Percentiles rank a stretch among this genome's conserved stretches.
These are phyloP conservation scores for Sabatieria punctata DNA, from an alignment of 2,888 invertebrate genomes.

Conservation along the genomic window DNA sequence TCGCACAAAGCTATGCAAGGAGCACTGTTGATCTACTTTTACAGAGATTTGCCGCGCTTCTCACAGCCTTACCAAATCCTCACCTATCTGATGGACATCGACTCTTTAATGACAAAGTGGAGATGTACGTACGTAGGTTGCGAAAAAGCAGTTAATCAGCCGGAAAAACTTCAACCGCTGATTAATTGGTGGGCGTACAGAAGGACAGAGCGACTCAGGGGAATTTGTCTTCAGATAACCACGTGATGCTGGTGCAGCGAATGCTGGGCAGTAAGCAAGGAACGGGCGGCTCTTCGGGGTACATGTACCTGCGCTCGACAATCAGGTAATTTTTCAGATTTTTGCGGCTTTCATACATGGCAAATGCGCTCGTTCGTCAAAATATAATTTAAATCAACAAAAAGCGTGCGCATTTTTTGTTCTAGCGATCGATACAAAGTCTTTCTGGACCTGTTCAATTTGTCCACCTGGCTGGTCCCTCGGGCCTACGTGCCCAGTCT, in stretches of 20 bases:
- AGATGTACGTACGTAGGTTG: conserved; percentile 57
- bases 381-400: background rate
- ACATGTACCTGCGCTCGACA: conserved; percentile 88
- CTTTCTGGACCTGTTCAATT: conserved; percentile 86
- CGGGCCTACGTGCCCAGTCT: conserved; percentile 73
- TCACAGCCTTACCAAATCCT: conserved; percentile 92
- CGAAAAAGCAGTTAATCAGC: background rate
- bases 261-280: conserved; percentile 97
- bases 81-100: conserved; percentile 86
- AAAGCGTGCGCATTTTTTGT: conserved; percentile 15
- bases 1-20: conserved; percentile 83
- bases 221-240: conserved; percentile 57
- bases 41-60: conserved; percentile 88
- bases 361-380: background rate
- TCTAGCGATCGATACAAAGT: conserved; percentile 93
- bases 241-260: conserved; percentile 91
- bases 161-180: background rate
- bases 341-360: no score
- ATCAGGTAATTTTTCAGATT: conserved; percentile 50
- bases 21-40: conserved; percentile 91
- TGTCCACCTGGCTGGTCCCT: conserved; percentile 88
- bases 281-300: conserved; percentile 93
- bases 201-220: no score
- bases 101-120: conserved; percentile 96
- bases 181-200: no score